phyloP scores from a whole-genome alignment of 2,888 invertebrate genomes.

The Cheilosia vernalis region DNA sequence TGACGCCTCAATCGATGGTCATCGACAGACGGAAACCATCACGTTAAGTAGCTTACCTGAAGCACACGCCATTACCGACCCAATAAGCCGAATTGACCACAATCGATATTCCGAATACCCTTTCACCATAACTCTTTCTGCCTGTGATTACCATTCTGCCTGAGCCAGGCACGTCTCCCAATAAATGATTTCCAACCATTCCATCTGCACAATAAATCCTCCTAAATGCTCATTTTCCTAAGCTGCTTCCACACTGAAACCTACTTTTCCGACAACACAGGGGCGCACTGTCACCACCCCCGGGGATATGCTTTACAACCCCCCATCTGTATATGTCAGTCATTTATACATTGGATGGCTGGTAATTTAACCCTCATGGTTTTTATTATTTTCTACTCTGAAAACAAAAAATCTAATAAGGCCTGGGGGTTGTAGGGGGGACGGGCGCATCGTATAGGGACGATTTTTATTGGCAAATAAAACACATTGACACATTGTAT shows the following conservation, averaged over 20 bases:
- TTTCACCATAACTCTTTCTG: constrained; percentile 34
- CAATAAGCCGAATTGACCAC: constrained; percentile 2
- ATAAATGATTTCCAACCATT: constrained; percentile 67
- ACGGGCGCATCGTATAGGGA: constrained; percentile 56
- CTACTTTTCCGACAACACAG: constrained; percentile 29
- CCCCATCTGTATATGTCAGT: constrained; percentile 48
- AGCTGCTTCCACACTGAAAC: constrained; percentile 65
- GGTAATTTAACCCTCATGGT: constrained; percentile 75
- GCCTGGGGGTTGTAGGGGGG: constrained; percentile 23
- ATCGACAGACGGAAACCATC: too few species aligned
- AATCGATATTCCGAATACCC: constrained; percentile 33
- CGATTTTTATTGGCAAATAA: constrained; percentile 74
- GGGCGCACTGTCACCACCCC: background rate
- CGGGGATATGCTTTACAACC: constrained; percentile 52
- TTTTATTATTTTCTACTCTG: constrained; percentile 70
- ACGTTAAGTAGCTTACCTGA: too few species aligned
- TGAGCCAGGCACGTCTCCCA: constrained; percentile 45
- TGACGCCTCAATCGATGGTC: too few species aligned
- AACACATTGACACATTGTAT: constrained; percentile 75
- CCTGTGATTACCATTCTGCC: constrained; percentile 40
- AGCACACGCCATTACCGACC: background rate
- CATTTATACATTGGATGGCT: constrained; percentile 72
- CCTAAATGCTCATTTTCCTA: constrained; percentile 72
- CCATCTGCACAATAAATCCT: constrained; percentile 60
- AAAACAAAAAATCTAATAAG: constrained; percentile 65